These are phyloP conservation scores for Copsychus sechellarum DNA, from an alignment of 2,113 vertebrate species.

Conservation along the genomic window DNA sequence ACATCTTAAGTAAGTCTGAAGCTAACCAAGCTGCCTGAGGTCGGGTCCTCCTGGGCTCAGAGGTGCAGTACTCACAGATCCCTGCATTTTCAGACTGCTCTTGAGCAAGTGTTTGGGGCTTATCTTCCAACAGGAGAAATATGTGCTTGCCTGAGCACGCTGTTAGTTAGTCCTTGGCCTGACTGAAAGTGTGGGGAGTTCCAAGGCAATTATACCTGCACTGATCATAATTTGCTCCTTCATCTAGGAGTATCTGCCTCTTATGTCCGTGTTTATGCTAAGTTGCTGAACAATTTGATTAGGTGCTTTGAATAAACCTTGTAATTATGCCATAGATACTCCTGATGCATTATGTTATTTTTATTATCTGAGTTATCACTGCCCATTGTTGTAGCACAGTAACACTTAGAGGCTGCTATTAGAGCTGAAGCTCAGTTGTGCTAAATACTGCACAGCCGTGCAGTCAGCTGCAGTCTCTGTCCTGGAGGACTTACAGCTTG, in stretches of 20 bases:
- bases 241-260: not conserved
- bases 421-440: not conserved
- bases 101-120: not conserved
- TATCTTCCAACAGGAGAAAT: not conserved
- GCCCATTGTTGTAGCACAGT: not conserved
- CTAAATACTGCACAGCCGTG: not conserved
- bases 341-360: not conserved
- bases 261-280: not conserved
- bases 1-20: not conserved
- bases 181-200: not conserved
- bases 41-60: not conserved
- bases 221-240: slow-evolving; percentile 30
- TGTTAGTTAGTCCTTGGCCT: not conserved
- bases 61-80: not conserved
- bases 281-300: slow-evolving; percentile 33
- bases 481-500: not conserved
- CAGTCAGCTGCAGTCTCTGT: not conserved
- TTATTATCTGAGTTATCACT: not conserved
- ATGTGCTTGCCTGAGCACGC: not conserved
- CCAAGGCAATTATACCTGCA: not conserved
- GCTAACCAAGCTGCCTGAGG: not conserved
- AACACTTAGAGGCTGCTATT: not conserved
- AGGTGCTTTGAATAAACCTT: slow-evolving; percentile 36
- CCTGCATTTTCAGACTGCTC: not conserved
- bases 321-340: slow-evolving; percentile 14